Conservation (phyloP, 2,797 vertebrate species). For the Poeciliopsis gracilis region DNA sequence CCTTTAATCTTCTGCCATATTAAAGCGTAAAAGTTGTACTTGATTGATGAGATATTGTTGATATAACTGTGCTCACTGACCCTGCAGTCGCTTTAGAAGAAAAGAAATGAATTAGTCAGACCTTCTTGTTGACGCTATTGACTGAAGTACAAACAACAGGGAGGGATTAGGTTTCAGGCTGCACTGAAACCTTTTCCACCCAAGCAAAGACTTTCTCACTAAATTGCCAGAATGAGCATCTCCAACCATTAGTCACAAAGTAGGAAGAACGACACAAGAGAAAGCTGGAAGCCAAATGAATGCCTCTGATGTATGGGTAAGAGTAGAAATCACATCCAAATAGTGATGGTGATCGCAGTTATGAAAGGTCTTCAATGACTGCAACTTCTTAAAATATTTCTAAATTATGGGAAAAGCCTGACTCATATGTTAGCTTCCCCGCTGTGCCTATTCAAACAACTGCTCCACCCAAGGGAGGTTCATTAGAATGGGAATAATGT, state of each 20-base stretch:
- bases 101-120: slow-evolving; percentile 67
- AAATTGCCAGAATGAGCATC: slow-evolving; percentile 35
- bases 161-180: slow-evolving; percentile 61
- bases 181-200: slow-evolving; percentile 41
- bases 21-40: slow-evolving; percentile 1
- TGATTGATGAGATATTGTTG: slow-evolving; percentile 46
- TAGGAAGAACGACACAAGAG: slow-evolving; percentile 20
- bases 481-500: slow-evolving; percentile 17
- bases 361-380: not conserved
- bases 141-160: slow-evolving; percentile 65
- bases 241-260: slow-evolving; percentile 48
- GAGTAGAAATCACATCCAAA: slow-evolving; percentile 21
- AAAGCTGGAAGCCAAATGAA: slow-evolving; percentile 33
- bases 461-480: slow-evolving; percentile 13
- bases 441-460: slow-evolving; percentile 11
- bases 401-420: not conserved
- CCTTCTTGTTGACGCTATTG: slow-evolving; percentile 60
- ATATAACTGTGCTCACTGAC: slow-evolving; percentile 52
- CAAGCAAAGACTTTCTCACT: slow-evolving; percentile 35
- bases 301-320: slow-evolving; percentile 20
- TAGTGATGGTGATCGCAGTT: not conserved
- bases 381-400: not conserved
- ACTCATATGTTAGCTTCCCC: not conserved
- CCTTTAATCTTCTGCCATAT: not conserved
- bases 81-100: slow-evolving; percentile 41